Evolutionary conservation across 2,113 vertebrate species (phyloP).

Genomic region (Oreochromis spilurus): DNA sequence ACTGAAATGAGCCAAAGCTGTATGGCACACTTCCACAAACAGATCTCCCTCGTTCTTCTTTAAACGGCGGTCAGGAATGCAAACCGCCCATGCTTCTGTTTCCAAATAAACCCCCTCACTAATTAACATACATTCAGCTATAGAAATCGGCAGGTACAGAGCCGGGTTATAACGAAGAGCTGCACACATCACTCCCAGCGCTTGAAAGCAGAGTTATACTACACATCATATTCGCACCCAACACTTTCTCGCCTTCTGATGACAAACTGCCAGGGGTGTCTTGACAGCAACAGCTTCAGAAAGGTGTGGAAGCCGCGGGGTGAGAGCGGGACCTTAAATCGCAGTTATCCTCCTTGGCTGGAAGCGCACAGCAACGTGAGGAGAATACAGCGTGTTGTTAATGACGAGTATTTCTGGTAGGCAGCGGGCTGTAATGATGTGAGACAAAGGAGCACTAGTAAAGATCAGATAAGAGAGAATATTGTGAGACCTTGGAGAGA

Average conservation of each 20-base stretch:
- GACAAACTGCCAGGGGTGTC: neutral
- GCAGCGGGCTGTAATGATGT: neutral
- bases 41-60: neutral
- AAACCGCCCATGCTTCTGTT: neutral
- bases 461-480: slow-evolving; percentile 6
- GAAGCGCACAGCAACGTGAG: neutral
- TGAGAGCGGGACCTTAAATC: slow-evolving; percentile 17
- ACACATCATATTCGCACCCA: neutral
- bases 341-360: neutral
- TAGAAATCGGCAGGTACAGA: neutral
- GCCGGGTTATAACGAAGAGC: neutral
- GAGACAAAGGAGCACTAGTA: neutral
- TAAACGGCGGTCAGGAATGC: neutral
- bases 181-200: neutral
- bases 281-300: slow-evolving; percentile 5
- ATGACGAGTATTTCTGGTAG: neutral
- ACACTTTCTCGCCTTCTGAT: neutral
- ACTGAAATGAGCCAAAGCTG: neutral
- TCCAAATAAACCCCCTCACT: neutral
- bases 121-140: neutral
- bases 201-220: neutral
- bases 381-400: slow-evolving; percentile 10
- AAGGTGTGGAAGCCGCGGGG: slow-evolving; percentile 5
- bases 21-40: neutral
- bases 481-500: neutral